Evolutionary conservation across 2,888 invertebrate species (phyloP).

Genomic region (Notodonta ziczac): DNA sequence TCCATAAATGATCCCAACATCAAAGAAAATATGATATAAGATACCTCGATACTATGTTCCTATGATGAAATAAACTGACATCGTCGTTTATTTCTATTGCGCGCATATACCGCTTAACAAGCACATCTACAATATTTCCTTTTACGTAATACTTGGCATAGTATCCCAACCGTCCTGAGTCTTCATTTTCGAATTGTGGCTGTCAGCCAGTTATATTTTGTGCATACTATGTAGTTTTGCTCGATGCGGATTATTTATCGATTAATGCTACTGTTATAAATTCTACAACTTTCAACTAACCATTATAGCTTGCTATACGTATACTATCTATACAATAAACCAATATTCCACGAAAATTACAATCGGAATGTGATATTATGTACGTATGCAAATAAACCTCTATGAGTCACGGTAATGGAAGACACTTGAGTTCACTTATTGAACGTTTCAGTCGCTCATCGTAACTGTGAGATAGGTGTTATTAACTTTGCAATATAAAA

Average conservation of each 20-base stretch:
- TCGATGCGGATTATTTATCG: slow-evolving; percentile 50
- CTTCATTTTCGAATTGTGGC: slow-evolving; percentile 64
- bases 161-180: slow-evolving; percentile 54
- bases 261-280: slow-evolving; percentile 15
- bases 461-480: slow-evolving; percentile 22
- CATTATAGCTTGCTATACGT: not conserved
- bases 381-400: slow-evolving; percentile 33
- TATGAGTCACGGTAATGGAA: slow-evolving; percentile 30
- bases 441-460: slow-evolving; percentile 33
- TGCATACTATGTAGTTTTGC: slow-evolving; percentile 47
- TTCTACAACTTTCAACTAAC: too few species aligned
- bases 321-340: not conserved
- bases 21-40: not conserved
- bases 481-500: slow-evolving; percentile 25
- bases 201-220: slow-evolving; percentile 66
- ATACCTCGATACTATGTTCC: not conserved
- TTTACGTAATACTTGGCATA: slow-evolving; percentile 73
- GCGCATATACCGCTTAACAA: slow-evolving; percentile 56
- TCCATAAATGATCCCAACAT: too few species aligned
- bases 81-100: slow-evolving; percentile 44
- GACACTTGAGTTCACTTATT: slow-evolving; percentile 34
- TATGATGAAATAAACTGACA: slow-evolving; percentile 19
- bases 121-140: slow-evolving; percentile 61
- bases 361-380: slow-evolving; percentile 38
- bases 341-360: slow-evolving; percentile 21